Evolutionary conservation across 2,888 invertebrate species (phyloP), one percentile per base, ranked within the genome.

Genomic region (Selenia dentaria): DNA sequence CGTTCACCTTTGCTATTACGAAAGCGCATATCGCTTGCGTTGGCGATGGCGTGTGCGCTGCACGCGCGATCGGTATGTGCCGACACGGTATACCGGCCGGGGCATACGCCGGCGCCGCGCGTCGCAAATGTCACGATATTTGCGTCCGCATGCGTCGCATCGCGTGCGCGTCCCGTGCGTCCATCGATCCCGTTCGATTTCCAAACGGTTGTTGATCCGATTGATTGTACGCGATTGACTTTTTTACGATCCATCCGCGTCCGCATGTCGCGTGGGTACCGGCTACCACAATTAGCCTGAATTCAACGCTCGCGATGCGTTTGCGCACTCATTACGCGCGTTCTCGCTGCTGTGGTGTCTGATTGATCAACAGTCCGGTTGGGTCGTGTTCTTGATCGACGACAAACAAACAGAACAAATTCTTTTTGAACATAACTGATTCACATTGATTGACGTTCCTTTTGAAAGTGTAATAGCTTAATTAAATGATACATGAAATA

Each of bases 81-180:
- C 8, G 5, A 22, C 22, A 8, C 2, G 8, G 22, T 22, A 16
- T 16, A 22, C 22, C 22, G 25, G 9, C 2, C 24, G 8, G n/a
- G 8, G 2, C 24, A n/a, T n/a, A 24, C 24, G 6, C 24, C 8
- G 2, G 10, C 10, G 6, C 10, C 25, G 25, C 25, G 8, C 68
- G 77, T 79, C 53, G 71, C 71, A 83, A 83, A 84, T 84, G 83
- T 83, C 83, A 79, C 70, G 83, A 79, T 86, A 86, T 87, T 86
- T 84, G 74, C 67, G 83, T 76, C 73, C 74, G 65, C 59, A 48
- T 60, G 57, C 47, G 49, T 52, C 72, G 57, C 47, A 48, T 50
- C 72, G 74, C 73, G 70, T 69, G 75, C 72, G 72, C 76, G 67
- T 64, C 69, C 59, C 63, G 57, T 43, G 35, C 54, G 63, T 70